Percentiles rank a stretch among this genome's conserved stretches.
Conservation (phyloP, 2,113 vertebrate species). For the Hippocampus mohnikei region DNA sequence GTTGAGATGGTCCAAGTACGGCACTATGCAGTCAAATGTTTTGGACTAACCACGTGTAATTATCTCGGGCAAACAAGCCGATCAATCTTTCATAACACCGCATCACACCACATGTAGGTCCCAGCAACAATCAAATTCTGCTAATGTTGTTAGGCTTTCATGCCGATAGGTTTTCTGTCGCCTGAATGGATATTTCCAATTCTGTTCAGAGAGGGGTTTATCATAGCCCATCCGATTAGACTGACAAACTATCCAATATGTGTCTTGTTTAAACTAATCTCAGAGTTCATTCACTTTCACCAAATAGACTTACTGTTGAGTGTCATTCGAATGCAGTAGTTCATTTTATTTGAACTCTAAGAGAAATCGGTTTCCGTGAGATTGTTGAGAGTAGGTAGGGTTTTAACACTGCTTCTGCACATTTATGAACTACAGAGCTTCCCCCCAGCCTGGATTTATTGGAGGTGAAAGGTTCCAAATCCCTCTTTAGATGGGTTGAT, state of each 20-base stretch:
- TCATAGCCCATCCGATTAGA: slow-evolving; percentile 64
- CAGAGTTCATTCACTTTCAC: slow-evolving; percentile 36
- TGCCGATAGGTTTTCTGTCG: slow-evolving; percentile 80
- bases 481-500: slow-evolving; percentile 74
- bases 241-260: slow-evolving; percentile 67
- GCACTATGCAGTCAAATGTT: not conserved
- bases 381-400: slow-evolving; percentile 46
- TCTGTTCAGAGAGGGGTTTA: slow-evolving; percentile 65
- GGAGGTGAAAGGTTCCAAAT: slow-evolving; percentile 74
- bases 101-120: slow-evolving; percentile 82
- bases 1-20: not conserved
- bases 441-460: slow-evolving; percentile 58
- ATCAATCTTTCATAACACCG: slow-evolving; percentile 91
- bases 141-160: slow-evolving; percentile 85
- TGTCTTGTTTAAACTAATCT: slow-evolving; percentile 61
- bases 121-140: slow-evolving; percentile 83
- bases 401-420: slow-evolving; percentile 60
- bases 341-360: slow-evolving; percentile 43
- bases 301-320: slow-evolving; percentile 42
- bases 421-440: slow-evolving; percentile 55
- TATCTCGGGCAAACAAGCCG: slow-evolving; percentile 87
- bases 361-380: slow-evolving; percentile 39
- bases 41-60: slow-evolving; percentile 81
- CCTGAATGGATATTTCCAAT: slow-evolving; percentile 83
- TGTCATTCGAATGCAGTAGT: slow-evolving; percentile 20